A percentile compares a stretch with the other conserved stretches of the same genome.
Evolutionary conservation across 2,113 vertebrate genomes (phyloP).

Genomic region (Pontoporia blainvillei): DNA sequence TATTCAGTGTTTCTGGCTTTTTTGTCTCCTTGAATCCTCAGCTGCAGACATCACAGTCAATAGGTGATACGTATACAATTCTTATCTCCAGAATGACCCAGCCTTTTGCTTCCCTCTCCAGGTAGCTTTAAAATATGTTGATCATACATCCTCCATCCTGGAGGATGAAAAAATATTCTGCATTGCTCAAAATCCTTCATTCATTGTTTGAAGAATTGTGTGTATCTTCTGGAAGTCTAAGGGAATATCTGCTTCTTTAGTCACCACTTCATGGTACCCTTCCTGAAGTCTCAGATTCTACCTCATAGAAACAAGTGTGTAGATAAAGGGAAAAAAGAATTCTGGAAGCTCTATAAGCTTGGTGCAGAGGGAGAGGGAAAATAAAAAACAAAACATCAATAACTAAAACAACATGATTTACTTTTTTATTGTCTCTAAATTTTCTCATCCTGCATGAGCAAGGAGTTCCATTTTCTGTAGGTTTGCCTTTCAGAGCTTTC

Average conservation of each 20-base stretch:
- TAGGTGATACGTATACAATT: fast-evolving
- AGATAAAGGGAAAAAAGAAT: background rate
- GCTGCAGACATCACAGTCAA: background rate
- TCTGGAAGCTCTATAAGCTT: background rate
- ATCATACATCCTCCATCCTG: fast-evolving
- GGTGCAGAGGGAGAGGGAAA: background rate
- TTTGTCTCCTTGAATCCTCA: background rate
- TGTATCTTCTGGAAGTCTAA: background rate
- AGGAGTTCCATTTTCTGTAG: background rate
- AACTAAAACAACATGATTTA: background rate
- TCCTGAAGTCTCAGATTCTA: background rate
- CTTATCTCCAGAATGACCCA: background rate
- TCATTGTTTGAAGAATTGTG: too few species aligned
- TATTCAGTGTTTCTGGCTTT: background rate
- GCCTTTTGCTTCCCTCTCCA: fast-evolving
- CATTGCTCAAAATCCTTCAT: background rate
- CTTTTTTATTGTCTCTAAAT: background rate
- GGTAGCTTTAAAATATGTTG: background rate
- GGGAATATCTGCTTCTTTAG: background rate
- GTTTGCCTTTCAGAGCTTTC: background rate
- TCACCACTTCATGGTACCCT: background rate
- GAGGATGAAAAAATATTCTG: background rate
- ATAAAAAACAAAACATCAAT: background rate
- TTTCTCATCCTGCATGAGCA: background rate
- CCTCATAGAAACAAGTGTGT: background rate